Conservation (phyloP, 2,888 invertebrate species). For the Noctua janthe region DNA sequence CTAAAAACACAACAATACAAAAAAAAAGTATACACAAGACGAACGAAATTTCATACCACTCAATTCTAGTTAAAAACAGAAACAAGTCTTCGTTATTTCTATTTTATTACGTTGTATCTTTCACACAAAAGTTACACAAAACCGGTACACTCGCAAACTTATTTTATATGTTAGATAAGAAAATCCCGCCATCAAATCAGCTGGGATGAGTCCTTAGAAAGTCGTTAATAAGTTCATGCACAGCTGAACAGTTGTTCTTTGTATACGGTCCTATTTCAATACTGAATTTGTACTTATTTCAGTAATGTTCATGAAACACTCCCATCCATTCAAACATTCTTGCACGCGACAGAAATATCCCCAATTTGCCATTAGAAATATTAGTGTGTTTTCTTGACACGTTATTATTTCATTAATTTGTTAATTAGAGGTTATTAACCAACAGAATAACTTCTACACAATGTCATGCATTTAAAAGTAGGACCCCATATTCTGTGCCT, state of each 20-base stretch:
- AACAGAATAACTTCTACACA: conserved; percentile 43
- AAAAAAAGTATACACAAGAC: conserved; percentile 7
- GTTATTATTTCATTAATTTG: conserved; percentile 37
- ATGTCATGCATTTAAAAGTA: conserved; percentile 59
- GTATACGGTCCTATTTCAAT: conserved; percentile 45
- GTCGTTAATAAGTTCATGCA: conserved; percentile 67
- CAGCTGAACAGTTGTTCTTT: conserved; percentile 58
- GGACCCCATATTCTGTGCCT: conserved; percentile 60
- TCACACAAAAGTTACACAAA: conserved; percentile 62
- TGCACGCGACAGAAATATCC: conserved; percentile 38
- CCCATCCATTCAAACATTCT: conserved; percentile 12
- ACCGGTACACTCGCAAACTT: conserved; percentile 49
- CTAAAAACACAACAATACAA: conserved; percentile 34
- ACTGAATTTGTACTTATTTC: conserved; percentile 19
- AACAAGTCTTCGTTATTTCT: conserved; percentile 5
- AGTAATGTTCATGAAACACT: conserved; percentile 14
- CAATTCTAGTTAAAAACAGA: conserved; percentile 11
- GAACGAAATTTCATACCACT: conserved; percentile 15
- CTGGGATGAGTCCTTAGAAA: conserved; percentile 66
- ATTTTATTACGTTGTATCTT: conserved; percentile 35
- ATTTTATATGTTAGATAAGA: conserved; percentile 55
- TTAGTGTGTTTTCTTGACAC: conserved; percentile 4
- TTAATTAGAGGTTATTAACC: conserved; percentile 37
- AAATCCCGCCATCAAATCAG: conserved; percentile 68
- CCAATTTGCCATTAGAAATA: conserved; percentile 10